phyloP scores from a whole-genome alignment of 2,888 invertebrate species.

The Gastracanthus pulcherrimus region DNA sequence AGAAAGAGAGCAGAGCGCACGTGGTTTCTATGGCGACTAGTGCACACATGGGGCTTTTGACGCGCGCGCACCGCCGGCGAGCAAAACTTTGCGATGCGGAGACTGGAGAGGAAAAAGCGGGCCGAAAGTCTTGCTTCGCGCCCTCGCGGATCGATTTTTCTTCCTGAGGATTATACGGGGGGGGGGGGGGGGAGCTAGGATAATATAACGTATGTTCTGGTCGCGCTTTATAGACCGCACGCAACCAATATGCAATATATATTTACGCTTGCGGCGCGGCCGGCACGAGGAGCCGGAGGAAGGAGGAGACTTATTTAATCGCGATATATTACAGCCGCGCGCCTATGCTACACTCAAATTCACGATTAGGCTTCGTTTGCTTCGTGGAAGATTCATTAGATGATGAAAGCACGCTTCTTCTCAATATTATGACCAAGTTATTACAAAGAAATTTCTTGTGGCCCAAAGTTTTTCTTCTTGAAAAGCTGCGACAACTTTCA shows the following conservation, averaged over 20 bases:
- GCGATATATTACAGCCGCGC: no score
- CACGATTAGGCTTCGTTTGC: no score
- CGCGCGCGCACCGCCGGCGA: no score
- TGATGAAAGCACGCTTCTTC: no score
- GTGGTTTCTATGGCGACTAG: constrained; percentile 48
- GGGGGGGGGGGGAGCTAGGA: not conserved
- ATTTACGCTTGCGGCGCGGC: not conserved
- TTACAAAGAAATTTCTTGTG: no score
- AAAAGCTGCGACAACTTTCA: no score
- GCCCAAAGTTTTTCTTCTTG: no score
- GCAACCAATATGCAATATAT: constrained; percentile 8
- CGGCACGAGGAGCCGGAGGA: no score
- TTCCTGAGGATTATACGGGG: constrained; percentile 1
- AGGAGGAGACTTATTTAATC: constrained; percentile 39
- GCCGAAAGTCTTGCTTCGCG: not conserved
- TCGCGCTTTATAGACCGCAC: constrained; percentile 27
- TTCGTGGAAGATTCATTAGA: no score
- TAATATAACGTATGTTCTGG: constrained; percentile 14
- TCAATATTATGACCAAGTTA: no score
- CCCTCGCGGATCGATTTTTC: constrained; percentile 25
- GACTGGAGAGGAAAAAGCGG: no score
- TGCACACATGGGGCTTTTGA: constrained; percentile 10
- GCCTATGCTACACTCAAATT: no score
- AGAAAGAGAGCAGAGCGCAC: not conserved
- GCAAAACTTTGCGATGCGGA: not conserved